Conservation (phyloP, 2,113 vertebrate genomes). For the Pollachius pollachius region DNA sequence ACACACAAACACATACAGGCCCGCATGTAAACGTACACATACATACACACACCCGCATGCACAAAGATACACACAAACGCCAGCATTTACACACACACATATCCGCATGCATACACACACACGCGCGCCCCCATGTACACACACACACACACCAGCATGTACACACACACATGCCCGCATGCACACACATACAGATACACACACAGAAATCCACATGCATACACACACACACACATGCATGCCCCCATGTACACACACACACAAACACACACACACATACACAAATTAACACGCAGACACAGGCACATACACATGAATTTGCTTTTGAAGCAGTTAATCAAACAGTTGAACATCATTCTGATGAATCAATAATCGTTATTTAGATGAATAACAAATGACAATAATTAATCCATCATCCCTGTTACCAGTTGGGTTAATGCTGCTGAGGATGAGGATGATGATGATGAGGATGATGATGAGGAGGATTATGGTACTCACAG, state of each 20-base stretch:
- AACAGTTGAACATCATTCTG: too few species aligned
- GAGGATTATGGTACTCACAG: conserved; percentile 79
- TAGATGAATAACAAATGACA: too few species aligned
- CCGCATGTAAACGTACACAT: background rate
- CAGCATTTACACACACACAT: too few species aligned
- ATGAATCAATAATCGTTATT: too few species aligned
- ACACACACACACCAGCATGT: background rate
- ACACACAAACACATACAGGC: background rate
- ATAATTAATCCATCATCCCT: too few species aligned
- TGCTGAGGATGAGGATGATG: background rate
- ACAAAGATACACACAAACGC: background rate
- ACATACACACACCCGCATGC: too few species aligned
- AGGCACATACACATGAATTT: too few species aligned
- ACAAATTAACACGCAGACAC: too few species aligned
- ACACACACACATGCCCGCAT: background rate
- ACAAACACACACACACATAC: conserved; percentile 16
- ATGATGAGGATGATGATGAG: background rate
- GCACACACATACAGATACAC: background rate
- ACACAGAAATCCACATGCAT: too few species aligned
- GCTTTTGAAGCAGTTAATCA: too few species aligned
- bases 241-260: conserved; percentile 4
- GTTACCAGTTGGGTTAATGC: too few species aligned
- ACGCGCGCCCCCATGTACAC: background rate
- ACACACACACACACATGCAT: background rate
- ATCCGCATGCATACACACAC: conserved; percentile 80